Evolutionary conservation across 2,113 vertebrate species (phyloP).

Genomic region (Numida meleagris): DNA sequence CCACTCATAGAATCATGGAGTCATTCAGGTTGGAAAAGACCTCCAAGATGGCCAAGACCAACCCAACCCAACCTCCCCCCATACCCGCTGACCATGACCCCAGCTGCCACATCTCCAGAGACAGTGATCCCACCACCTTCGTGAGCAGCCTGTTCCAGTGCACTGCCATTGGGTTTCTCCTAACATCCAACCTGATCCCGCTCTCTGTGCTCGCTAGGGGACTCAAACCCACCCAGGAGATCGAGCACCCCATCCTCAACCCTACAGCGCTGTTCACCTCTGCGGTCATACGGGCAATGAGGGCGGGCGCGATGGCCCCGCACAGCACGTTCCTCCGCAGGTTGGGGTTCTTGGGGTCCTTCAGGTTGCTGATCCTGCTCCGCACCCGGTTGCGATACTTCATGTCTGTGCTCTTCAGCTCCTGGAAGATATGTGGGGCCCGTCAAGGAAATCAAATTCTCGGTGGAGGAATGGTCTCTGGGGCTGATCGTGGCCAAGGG

Average conservation of each 20-base stretch:
- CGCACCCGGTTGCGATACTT: conserved; percentile 97
- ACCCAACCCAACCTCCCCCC: too few species aligned
- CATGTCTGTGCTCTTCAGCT: conserved; percentile 92
- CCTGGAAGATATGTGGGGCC: conserved; percentile 92
- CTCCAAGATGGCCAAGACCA: not conserved
- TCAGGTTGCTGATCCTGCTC: conserved; percentile 97
- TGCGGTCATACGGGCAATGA: conserved; percentile 92
- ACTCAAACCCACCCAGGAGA: not conserved
- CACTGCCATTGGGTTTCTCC: too few species aligned
- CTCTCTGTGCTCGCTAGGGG: not conserved
- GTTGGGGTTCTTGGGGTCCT: conserved; percentile 94
- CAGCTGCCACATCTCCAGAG: too few species aligned
- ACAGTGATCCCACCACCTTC: not conserved
- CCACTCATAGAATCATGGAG: not conserved
- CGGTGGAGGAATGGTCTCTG: not conserved
- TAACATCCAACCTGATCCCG: not conserved
- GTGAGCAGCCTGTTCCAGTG: not conserved
- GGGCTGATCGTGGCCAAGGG: rapidly evolving
- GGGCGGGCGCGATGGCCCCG: conserved; percentile 82
- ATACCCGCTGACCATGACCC: too few species aligned
- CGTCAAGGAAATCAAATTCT: conserved; percentile 58
- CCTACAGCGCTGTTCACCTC: conserved; percentile 78
- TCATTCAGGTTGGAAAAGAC: not conserved
- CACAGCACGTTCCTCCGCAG: conserved; percentile 90
- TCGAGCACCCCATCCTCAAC: not conserved